Evolutionary conservation across 2,797 vertebrate species (phyloP).

Genomic region (Aplochiton taeniatus): DNA sequence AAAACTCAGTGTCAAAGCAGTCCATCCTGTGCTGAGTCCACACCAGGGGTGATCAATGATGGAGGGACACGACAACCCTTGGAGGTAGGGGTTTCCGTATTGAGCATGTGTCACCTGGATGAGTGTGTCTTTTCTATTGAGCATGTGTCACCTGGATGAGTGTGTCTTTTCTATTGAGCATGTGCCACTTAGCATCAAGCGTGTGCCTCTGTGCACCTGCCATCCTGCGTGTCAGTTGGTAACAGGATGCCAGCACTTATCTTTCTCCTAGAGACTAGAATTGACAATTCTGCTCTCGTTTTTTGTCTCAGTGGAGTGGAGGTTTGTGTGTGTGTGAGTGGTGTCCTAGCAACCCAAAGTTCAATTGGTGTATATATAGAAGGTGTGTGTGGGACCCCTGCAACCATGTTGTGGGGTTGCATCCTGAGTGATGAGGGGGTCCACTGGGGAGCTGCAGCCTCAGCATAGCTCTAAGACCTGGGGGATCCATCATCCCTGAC

Average conservation of each 20-base stretch:
- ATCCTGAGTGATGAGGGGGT: constrained; percentile 51
- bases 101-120: constrained; percentile 5
- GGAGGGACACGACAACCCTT: neutral
- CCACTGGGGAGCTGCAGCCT: constrained; percentile 55
- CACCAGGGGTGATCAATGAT: neutral
- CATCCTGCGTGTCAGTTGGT: constrained; percentile 35
- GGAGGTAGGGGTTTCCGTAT: constrained; percentile 1
- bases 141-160: neutral
- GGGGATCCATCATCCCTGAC: constrained; percentile 68
- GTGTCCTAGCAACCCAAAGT: neutral
- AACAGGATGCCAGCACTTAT: constrained; percentile 52
- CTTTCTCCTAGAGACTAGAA: constrained; percentile 41
- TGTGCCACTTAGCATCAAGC: neutral
- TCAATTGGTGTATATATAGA: neutral
- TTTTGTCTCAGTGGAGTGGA: constrained; percentile 31
- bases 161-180: neutral
- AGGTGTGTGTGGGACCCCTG: neutral
- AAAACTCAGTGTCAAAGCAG: too few species aligned
- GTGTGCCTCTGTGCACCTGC: constrained; percentile 30
- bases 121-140: neutral
- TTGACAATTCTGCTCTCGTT: constrained; percentile 64
- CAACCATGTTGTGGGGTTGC: constrained; percentile 17
- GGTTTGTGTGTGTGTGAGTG: constrained; percentile 10
- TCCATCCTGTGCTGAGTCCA: neutral
- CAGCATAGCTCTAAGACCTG: constrained; percentile 51